Evolutionary conservation across 2,797 vertebrate genomes (phyloP).

Genomic region (Phrynocephalus vlangalii): DNA sequence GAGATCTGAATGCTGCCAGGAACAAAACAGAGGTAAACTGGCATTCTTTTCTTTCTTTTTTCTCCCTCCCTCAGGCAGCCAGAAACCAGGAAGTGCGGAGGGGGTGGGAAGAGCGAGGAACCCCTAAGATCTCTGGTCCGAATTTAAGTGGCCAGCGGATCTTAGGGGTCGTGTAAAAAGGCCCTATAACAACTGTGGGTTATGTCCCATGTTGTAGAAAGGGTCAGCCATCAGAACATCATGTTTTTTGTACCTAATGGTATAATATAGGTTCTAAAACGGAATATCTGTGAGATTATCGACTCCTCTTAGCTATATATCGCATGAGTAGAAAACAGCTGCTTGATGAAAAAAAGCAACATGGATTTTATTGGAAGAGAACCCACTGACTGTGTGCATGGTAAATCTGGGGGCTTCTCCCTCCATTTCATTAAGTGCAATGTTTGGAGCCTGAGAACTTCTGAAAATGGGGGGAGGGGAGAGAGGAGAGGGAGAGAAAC

Average conservation of each 20-base stretch:
- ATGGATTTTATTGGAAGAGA: conserved; percentile 59
- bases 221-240: conserved; percentile 13
- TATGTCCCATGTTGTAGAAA: background rate
- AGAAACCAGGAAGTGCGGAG: too few relatives aligned
- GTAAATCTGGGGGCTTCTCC: conserved; percentile 48
- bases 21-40: too few relatives aligned
- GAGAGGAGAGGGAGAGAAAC: background rate
- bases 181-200: background rate
- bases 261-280: conserved; percentile 24
- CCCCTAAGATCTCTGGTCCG: too few relatives aligned
- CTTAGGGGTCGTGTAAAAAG: too few relatives aligned
- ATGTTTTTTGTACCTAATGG: conserved; percentile 19
- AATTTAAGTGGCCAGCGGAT: too few relatives aligned
- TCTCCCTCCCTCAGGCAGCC: too few relatives aligned
- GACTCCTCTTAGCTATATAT: conserved; percentile 20
- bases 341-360: conserved; percentile 56
- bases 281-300: conserved; percentile 18
- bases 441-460: conserved; percentile 21
- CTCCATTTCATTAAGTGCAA: conserved; percentile 46
- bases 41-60: too few relatives aligned
- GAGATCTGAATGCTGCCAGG: too few relatives aligned
- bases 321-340: conserved; percentile 43
- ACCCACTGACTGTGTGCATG: conserved; percentile 43
- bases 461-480: background rate
- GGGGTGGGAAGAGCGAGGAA: too few relatives aligned